phyloP scores from a whole-genome alignment of 2,888 invertebrate species.

The Lagria hirta region DNA sequence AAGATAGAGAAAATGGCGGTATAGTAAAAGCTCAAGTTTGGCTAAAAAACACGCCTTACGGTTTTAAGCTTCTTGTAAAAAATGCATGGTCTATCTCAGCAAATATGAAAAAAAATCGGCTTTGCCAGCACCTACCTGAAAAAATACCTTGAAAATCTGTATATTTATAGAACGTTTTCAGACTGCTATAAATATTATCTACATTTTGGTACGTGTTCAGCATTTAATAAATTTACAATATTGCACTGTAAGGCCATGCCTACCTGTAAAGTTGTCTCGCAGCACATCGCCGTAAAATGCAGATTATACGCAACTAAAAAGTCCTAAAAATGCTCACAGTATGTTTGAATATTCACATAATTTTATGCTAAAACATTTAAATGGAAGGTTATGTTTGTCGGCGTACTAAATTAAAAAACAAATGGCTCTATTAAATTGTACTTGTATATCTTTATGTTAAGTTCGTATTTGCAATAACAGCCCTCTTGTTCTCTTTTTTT shows the following conservation, averaged over 20 bases:
- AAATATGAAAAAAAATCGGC: too few species aligned
- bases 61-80: too few species aligned
- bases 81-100: too few species aligned
- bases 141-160: slow-evolving; percentile 17
- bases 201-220: slow-evolving; percentile 25
- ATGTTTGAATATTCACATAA: slow-evolving; percentile 47
- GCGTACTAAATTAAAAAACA: slow-evolving; percentile 51
- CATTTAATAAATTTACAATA: slow-evolving; percentile 36
- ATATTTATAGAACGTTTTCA: slow-evolving; percentile 19
- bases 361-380: slow-evolving; percentile 46
- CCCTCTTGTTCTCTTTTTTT: slow-evolving; percentile 24
- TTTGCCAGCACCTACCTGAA: slow-evolving; percentile 2
- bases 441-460: slow-evolving; percentile 44
- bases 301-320: slow-evolving; percentile 43
- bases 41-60: too few species aligned
- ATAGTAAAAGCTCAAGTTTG: too few species aligned
- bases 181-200: slow-evolving; percentile 13
- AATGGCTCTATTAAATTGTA: slow-evolving; percentile 53
- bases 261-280: slow-evolving; percentile 39
- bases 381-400: slow-evolving; percentile 48
- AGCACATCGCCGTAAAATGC: slow-evolving; percentile 39
- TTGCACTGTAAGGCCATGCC: slow-evolving; percentile 34
- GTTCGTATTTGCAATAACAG: slow-evolving; percentile 31
- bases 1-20: too few species aligned
- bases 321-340: slow-evolving; percentile 46